Percentiles rank a stretch among this genome's conserved stretches.
Conservation (phyloP, 2,888 invertebrate genomes). For the Iselma pallidipennis region DNA sequence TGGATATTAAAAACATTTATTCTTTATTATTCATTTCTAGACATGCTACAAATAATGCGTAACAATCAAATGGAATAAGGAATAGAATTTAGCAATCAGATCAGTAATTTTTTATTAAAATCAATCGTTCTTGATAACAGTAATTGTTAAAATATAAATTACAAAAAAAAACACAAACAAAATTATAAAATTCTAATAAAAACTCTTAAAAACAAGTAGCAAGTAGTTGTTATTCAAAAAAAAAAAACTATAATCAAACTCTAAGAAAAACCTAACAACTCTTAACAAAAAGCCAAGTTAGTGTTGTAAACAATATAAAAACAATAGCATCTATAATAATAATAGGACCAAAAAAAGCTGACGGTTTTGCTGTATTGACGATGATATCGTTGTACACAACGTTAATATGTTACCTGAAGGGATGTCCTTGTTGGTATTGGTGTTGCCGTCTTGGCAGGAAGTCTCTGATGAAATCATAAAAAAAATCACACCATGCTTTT, state of each 20-base stretch:
- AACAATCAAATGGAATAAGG: too few species aligned
- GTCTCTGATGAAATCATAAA: conserved; percentile 51
- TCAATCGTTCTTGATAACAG: neutral
- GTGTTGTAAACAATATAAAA: neutral
- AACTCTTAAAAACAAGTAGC: neutral
- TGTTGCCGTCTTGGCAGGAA: conserved; percentile 62
- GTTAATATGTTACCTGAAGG: conserved; percentile 65
- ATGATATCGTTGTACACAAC: conserved; percentile 33
- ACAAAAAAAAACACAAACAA: neutral
- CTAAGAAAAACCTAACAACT: neutral
- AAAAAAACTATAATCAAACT: neutral
- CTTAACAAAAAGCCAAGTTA: neutral
- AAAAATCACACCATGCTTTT: conserved; percentile 25
- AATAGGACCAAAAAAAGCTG: conserved; percentile 14
- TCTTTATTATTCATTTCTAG: too few species aligned
- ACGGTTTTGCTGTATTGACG: conserved; percentile 58
- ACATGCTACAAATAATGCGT: too few species aligned
- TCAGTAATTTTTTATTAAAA: neutral
- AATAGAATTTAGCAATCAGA: neutral
- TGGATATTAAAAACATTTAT: too few species aligned
- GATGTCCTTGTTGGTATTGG: conserved; percentile 66
- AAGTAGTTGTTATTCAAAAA: neutral
- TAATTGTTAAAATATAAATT: neutral
- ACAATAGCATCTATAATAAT: neutral
- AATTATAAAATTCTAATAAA: neutral